Percentiles rank a stretch among this genome's conserved stretches.
phyloP scores from a whole-genome alignment of 2,797 vertebrate species.

The Knipowitschia caucasica region DNA sequence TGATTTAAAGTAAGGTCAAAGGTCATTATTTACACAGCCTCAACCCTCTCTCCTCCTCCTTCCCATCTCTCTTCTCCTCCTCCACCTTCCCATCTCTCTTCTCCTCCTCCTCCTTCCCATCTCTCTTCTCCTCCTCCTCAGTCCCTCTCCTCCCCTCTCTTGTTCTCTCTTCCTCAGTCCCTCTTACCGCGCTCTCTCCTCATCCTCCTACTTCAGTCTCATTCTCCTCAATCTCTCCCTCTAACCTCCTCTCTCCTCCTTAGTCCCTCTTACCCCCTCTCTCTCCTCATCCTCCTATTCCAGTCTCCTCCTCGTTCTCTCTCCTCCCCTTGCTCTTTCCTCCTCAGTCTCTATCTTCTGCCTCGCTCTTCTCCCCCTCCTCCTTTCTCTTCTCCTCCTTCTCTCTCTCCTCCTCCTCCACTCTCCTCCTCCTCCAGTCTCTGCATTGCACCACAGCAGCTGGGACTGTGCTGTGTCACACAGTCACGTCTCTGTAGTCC shows the following conservation, averaged over 20 bases:
- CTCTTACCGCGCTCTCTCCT: not conserved
- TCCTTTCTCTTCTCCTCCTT: not conserved
- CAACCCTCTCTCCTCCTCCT: too few species aligned
- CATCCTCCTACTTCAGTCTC: not conserved
- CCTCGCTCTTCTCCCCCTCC: not conserved
- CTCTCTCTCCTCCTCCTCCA: not conserved
- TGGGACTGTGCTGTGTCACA: too few species aligned
- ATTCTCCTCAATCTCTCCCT: not conserved
- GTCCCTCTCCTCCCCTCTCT: not conserved
- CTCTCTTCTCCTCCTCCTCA: not conserved
- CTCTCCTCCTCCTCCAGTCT: conserved; percentile 1
- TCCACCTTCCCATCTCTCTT: not conserved
- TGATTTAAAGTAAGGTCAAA: too few species aligned
- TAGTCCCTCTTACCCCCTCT: not conserved
- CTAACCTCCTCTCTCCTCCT: not conserved
- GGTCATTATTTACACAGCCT: too few species aligned
- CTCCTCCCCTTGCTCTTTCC: not conserved
- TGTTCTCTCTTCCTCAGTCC: not conserved
- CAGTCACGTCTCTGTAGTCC: conserved; percentile 37
- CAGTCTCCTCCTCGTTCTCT: not conserved
- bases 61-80: too few species aligned
- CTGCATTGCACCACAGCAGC: conserved; percentile 64
- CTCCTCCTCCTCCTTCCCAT: too few species aligned
- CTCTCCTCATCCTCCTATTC: not conserved
- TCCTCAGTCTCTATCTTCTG: not conserved